Conservation (phyloP, 2,797 vertebrate genomes). For the Gallinago stenura region DNA sequence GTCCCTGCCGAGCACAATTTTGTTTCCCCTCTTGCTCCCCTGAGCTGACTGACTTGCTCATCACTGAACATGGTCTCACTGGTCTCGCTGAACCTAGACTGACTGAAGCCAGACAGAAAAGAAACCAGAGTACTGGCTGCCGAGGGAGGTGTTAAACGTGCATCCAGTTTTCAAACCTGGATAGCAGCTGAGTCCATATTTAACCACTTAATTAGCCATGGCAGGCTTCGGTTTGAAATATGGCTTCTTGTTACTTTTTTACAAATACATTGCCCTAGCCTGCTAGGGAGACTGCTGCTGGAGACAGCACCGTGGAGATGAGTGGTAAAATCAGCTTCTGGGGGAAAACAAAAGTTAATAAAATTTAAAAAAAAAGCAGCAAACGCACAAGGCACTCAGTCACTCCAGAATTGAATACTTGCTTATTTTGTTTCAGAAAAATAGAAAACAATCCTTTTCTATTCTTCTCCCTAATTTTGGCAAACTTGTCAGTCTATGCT, state of each 20-base stretch:
- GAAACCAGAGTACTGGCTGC: neutral
- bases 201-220: conserved; percentile 25
- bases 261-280: neutral
- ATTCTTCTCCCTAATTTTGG: neutral
- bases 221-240: neutral
- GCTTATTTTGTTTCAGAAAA: neutral
- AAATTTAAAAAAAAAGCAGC: neutral
- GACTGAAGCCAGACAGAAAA: neutral
- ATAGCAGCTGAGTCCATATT: neutral
- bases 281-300: neutral
- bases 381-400: neutral
- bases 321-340: neutral
- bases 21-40: neutral
- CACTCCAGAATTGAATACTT: neutral
- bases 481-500: neutral
- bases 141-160: neutral
- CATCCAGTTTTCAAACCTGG: neutral
- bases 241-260: conserved; percentile 4
- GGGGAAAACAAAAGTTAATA: too few species aligned
- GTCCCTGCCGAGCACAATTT: neutral
- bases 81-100: neutral
- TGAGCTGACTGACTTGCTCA: neutral
- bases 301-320: neutral
- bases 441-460: neutral
- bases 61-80: neutral